These are phyloP conservation scores for zebrafish (Danio rerio) DNA, from an alignment of 2,113 vertebrate species.

Conservation along the genomic window GRCz12tu NC_133186.1:18305001-18305500, in stretches of 20 bases:
- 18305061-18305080: background rate
- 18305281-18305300: slow-evolving; percentile 40
- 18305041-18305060: background rate
- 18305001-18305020: slow-evolving; percentile 4
- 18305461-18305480: slow-evolving; percentile 52
- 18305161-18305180: slow-evolving; percentile 43
- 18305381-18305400: slow-evolving; percentile 63
- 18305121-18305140: slow-evolving; percentile 47
- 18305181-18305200: slow-evolving; percentile 49
- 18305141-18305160: slow-evolving; percentile 34
- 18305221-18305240: slow-evolving; percentile 42
- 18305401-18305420: slow-evolving; percentile 56
- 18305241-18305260: background rate
- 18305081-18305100: slow-evolving; percentile 18
- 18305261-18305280: slow-evolving; percentile 18
- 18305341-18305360: slow-evolving; percentile 50
- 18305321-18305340: slow-evolving; percentile 41
- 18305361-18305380: slow-evolving; percentile 54
- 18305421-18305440: slow-evolving; percentile 69
- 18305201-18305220: slow-evolving; percentile 56
- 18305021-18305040: slow-evolving; percentile 47
- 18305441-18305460: slow-evolving; percentile 60
- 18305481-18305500: slow-evolving; percentile 67
- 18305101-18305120: slow-evolving; percentile 48
- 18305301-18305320: slow-evolving; percentile 55